Percentiles rank a stretch among this genome's conserved stretches.
phyloP scores from a whole-genome alignment of 2,113 vertebrate species.

The Crotalus tigris region DNA sequence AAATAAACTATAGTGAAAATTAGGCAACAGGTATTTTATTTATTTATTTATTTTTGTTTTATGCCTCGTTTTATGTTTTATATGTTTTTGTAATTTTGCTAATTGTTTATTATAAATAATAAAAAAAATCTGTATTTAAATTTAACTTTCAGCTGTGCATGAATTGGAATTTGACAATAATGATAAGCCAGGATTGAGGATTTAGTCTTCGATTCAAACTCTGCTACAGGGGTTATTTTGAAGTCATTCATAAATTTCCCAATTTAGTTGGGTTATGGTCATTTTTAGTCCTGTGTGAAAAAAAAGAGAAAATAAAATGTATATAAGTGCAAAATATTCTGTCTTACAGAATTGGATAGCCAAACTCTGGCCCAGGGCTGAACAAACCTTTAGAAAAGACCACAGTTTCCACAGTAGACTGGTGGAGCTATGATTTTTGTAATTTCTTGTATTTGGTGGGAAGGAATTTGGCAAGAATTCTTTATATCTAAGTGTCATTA shows the following conservation, averaged over 20 bases:
- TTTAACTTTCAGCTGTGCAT: background rate
- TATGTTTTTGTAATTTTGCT: background rate
- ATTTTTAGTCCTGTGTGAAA: background rate
- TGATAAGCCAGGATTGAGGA: background rate
- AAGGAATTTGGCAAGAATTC: background rate
- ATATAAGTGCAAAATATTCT: background rate
- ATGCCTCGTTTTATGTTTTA: background rate
- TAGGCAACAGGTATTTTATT: background rate
- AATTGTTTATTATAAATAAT: background rate
- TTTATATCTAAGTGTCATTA: background rate
- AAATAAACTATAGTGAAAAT: background rate
- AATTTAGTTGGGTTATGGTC: background rate
- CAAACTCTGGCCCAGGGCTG: background rate
- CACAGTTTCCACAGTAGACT: background rate
- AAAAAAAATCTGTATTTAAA: background rate
- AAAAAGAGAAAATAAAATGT: background rate
- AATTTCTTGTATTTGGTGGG: background rate
- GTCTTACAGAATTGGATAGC: background rate
- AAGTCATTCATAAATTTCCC: background rate
- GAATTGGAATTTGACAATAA: background rate
- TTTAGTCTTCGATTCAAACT: background rate
- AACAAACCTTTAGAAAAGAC: background rate
- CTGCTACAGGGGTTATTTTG: no score
- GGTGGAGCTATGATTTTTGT: background rate
- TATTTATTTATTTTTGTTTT: no score